Evolutionary conservation across 2,888 invertebrate genomes (phyloP), one percentile per base, ranked within the genome.

Genomic region (Antheraea yamamai): DNA sequence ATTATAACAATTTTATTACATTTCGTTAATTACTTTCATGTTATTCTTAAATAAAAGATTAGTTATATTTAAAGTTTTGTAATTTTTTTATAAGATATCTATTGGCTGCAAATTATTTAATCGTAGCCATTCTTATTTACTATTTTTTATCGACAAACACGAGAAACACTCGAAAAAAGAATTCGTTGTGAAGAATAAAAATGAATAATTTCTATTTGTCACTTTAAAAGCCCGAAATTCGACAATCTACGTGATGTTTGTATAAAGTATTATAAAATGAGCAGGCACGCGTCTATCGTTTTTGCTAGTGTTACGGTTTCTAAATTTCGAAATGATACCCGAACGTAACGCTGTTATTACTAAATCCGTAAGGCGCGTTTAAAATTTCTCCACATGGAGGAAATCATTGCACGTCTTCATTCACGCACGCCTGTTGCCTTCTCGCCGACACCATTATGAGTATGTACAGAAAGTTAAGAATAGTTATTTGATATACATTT

Each of bases 241-340:
- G 71, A 70, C 58, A 71, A 73, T 73, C 82, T 78, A 83, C 89
- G 89, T 88, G 88, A 85, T 90, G 85, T 89, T 90, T 89, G 85
- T 79, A 81, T 80, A 87, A 81, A 81, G 78, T 78, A 78, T 76
- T 77, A 58, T 18, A 73, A 76, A 76, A 73, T 83, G 88, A 91
- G 91, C 91, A 84, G 88, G 90, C 91, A 91, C 91, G 91, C 76
- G 86, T 81, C 80, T 77, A 77, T 76, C 75, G 79, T 89, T 89
- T 88, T 89, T 87, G 84, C 83, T 81, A 81, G 77, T 81, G 79
- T 83, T 85, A 86, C 85, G 84, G 84, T 88, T 86, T 85, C 84
- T 79, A 84, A 83, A 85, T 85, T 85, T 85, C 81, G 81, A 85
- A 86, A 87, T 88, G 86, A 84, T 83, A 81, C 81, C 81, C 78